Percentiles rank a stretch among this genome's conserved stretches.
phyloP scores from a whole-genome alignment of 1,140 invertebrate species.

The Lordiphosa stackelbergi region DNA sequence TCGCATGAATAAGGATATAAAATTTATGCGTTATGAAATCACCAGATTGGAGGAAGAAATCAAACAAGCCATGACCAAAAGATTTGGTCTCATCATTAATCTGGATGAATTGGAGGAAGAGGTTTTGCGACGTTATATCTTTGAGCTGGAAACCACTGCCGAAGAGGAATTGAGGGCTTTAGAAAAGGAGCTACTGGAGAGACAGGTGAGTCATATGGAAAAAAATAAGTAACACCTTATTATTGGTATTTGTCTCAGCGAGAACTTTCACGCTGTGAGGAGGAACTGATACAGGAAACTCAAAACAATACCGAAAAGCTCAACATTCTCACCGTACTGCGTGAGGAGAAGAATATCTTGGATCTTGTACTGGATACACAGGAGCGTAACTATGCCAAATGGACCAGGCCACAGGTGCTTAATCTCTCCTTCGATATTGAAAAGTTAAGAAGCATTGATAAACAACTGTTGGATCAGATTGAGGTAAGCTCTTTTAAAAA shows the following conservation, averaged over 20 bases:
- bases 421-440: constrained; percentile 74
- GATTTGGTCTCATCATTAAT: constrained; percentile 80
- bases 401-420: constrained; percentile 49
- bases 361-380: constrained; percentile 76
- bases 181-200: constrained; percentile 61
- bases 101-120: constrained; percentile 80
- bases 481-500: constrained; percentile 41
- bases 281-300: constrained; percentile 70
- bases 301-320: constrained; percentile 80
- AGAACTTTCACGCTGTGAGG: constrained; percentile 76
- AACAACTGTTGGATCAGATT: constrained; percentile 74
- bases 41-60: constrained; percentile 78
- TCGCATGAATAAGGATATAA: constrained; percentile 79
- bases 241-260: constrained; percentile 8
- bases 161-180: constrained; percentile 77
- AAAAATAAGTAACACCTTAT: constrained; percentile 46
- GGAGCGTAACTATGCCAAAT: constrained; percentile 68
- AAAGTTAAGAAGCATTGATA: constrained; percentile 69
- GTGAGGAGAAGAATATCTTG: constrained; percentile 79
- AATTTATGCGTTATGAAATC: constrained; percentile 79
- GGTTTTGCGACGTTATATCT: constrained; percentile 79
- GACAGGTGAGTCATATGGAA: constrained; percentile 29
- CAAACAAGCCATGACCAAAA: constrained; percentile 79
- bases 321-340: constrained; percentile 79
- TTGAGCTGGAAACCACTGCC: constrained; percentile 78